Conservation (phyloP, 2,888 invertebrate genomes). For the Caenorhabditis panamensis region DNA sequence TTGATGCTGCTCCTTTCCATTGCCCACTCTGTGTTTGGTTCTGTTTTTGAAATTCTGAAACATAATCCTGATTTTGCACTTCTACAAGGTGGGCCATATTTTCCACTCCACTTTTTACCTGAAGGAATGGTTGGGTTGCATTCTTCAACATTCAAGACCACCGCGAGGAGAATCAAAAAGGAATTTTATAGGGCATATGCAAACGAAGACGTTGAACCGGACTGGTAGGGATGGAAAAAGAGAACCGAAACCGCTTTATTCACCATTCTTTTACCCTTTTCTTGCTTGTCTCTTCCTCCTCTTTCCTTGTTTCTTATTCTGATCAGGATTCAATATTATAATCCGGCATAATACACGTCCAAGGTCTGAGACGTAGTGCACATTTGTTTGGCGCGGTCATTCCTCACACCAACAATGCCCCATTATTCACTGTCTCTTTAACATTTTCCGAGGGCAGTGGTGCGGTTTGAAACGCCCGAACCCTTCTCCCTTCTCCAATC, state of each 20-base stretch:
- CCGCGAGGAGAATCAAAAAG: conserved; percentile 1
- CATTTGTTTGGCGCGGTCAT: conserved; percentile 11
- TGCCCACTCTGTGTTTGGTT: background rate
- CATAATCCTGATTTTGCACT: background rate
- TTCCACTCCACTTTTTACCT: background rate
- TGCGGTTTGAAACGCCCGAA: background rate
- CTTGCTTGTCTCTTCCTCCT: background rate
- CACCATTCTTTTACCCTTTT: background rate
- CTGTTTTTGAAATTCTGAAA: background rate
- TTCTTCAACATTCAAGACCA: background rate
- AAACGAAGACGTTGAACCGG: conserved; percentile 17
- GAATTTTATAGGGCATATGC: conserved; percentile 21
- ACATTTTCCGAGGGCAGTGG: background rate
- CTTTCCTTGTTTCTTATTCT: background rate
- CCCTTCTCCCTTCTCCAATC: conserved; percentile 19
- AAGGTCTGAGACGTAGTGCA: background rate
- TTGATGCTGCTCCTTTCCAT: background rate
- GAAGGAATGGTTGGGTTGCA: background rate
- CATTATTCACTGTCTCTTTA: conserved; percentile 33
- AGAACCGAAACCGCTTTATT: conserved; percentile 15
- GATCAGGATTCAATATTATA: background rate
- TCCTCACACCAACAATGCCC: background rate
- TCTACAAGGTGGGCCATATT: background rate
- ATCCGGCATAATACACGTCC: conserved; percentile 9
- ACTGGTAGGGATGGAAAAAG: conserved; percentile 6